Evolutionary conservation across 30 jellyfish, hydroid and myxozoan genomes (phyloP).

Genomic region (Nemopilema nomurai): DNA sequence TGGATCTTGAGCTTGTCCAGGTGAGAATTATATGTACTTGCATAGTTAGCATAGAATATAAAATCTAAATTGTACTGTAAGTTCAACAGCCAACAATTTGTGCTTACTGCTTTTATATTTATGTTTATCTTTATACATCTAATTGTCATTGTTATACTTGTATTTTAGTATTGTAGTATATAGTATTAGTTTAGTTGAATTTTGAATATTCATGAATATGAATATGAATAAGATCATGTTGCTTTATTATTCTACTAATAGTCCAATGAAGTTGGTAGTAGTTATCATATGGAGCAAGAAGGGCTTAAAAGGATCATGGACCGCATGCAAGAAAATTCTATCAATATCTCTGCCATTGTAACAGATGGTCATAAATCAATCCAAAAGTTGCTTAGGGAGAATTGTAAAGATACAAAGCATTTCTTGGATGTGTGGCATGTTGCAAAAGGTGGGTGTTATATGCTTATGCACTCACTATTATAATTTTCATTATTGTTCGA

Average conservation of each 20-base stretch:
- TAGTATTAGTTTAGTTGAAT: background rate
- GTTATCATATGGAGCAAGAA: conserved; percentile 34
- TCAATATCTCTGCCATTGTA: conserved; percentile 16
- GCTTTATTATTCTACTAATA: conserved; percentile 2
- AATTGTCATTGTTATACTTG: background rate
- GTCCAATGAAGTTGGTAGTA: conserved; percentile 50
- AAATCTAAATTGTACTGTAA: background rate
- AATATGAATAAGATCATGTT: background rate
- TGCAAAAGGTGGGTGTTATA: conserved; percentile 26
- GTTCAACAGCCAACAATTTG: background rate
- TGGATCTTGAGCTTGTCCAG: conserved; percentile 28
- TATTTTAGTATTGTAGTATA: background rate
- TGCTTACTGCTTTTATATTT: background rate
- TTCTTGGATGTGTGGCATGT: conserved; percentile 44
- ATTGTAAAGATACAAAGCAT: conserved; percentile 21
- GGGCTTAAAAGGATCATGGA: conserved; percentile 28
- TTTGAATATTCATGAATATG: conserved; percentile 1
- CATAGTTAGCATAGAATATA: conserved; percentile 10
- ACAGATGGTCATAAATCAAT: conserved; percentile 30
- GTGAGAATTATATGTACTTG: conserved; percentile 18
- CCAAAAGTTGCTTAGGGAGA: conserved; percentile 44
- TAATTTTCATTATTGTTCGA: background rate
- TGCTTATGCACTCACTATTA: background rate
- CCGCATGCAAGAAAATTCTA: conserved; percentile 2
- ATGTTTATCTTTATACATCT: background rate